These are phyloP conservation scores for Schizotus pectinicornis DNA, from an alignment of 2,888 invertebrate species.

Conservation along the genomic window DNA sequence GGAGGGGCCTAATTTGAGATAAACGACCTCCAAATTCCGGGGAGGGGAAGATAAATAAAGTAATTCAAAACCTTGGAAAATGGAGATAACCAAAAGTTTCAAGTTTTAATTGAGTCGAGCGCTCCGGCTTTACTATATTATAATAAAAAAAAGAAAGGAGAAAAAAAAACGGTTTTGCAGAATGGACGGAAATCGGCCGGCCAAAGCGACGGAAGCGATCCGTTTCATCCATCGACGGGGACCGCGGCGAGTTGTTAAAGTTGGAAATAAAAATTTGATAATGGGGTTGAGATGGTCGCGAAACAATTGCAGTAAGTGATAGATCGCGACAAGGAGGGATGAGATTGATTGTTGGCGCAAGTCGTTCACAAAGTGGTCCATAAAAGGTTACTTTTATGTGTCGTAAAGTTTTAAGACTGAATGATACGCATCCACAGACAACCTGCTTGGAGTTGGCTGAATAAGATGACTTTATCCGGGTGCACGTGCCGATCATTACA, in stretches of 20 bases:
- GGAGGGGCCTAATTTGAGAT: slow-evolving; percentile 48
- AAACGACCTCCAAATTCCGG: slow-evolving; percentile 33
- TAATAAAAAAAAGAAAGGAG: too few relatives aligned
- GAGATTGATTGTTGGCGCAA: slow-evolving; percentile 52
- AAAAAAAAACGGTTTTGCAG: background rate
- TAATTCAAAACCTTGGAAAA: slow-evolving; percentile 38
- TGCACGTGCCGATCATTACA: slow-evolving; percentile 42
- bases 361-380: slow-evolving; percentile 54
- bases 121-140: background rate
- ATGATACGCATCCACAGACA: slow-evolving; percentile 56
- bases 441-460: slow-evolving; percentile 44
- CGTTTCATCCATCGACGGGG: too few relatives aligned
- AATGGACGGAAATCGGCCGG: background rate
- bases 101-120: slow-evolving; percentile 42
- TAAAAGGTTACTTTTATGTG: slow-evolving; percentile 61
- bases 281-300: background rate
- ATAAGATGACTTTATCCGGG: slow-evolving; percentile 38
- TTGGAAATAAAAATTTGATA: background rate
- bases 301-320: background rate
- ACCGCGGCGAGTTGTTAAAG: background rate
- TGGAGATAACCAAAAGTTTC: slow-evolving; percentile 40
- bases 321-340: slow-evolving; percentile 13
- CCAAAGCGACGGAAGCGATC: background rate
- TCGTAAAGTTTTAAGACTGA: slow-evolving; percentile 60
- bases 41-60: slow-evolving; percentile 35